A percentile compares a stretch with the other conserved stretches of the same genome.
These are phyloP conservation scores for Sitophilus oryzae DNA, from an alignment of 1,140 invertebrate genomes.

Conservation along the genomic window DNA sequence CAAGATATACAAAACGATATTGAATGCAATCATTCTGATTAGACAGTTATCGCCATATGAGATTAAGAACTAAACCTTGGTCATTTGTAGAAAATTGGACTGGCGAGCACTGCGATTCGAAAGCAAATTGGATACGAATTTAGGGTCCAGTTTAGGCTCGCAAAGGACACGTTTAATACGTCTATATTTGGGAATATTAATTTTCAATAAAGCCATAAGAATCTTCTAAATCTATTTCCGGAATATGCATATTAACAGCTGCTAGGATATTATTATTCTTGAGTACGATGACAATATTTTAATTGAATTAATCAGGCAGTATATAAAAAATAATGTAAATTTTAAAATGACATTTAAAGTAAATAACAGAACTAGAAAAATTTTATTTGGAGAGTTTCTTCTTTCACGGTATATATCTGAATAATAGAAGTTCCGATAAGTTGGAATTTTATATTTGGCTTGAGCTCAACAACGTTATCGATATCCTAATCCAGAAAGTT, in stretches of 20 bases:
- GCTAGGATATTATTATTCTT: neutral
- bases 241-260: neutral
- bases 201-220: constrained; percentile 9
- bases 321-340: too few species aligned
- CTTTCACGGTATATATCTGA: too few species aligned
- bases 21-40: neutral
- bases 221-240: neutral
- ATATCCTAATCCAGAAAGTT: neutral
- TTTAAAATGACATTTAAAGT: too few species aligned
- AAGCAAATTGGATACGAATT: neutral
- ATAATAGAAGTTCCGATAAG: neutral
- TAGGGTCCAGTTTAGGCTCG: constrained; percentile 6
- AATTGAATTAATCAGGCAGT: too few species aligned
- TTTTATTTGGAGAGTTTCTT: too few species aligned
- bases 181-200: constrained; percentile 19
- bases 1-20: too few species aligned
- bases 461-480: neutral
- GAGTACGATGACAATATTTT: too few species aligned
- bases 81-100: neutral
- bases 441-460: neutral
- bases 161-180: constrained; percentile 5
- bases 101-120: neutral
- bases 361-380: too few species aligned
- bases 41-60: neutral
- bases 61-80: neutral